These are phyloP conservation scores for Epizoanthus scotinus DNA, from an alignment of 92 coral and sea anemone genomes.

Conservation along the genomic window DNA sequence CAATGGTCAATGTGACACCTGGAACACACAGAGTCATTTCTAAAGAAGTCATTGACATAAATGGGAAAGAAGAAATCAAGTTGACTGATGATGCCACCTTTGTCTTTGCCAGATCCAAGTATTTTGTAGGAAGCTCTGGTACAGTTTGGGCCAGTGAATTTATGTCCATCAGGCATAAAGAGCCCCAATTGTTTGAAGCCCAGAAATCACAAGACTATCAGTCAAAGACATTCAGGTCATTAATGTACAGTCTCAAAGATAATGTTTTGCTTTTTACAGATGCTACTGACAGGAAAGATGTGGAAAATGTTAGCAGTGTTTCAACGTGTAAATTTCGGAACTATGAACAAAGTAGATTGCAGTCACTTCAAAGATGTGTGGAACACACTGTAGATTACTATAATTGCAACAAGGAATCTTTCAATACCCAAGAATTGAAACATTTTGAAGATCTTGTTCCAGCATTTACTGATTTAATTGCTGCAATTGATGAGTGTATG, in stretches of 20 bases:
- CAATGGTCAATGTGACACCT: conserved; percentile 13
- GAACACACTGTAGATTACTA: not conserved
- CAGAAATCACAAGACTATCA: conserved; percentile 1
- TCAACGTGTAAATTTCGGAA: not conserved
- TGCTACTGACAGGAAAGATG: conserved; percentile 11
- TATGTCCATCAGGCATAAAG: conserved; percentile 31
- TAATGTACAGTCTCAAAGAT: conserved; percentile 9
- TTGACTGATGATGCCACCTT: conserved; percentile 6
- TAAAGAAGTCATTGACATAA: not conserved
- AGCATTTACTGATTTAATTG: not conserved
- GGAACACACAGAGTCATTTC: conserved; percentile 15
- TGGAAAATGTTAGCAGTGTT: not conserved
- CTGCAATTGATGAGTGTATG: not conserved
- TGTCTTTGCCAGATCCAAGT: conserved; percentile 1
- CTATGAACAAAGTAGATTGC: not conserved
- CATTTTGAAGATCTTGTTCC: not conserved
- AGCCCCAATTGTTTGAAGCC: conserved; percentile 40
- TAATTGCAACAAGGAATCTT: not conserved
- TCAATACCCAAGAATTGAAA: not conserved
- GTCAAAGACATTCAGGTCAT: conserved; percentile 2
- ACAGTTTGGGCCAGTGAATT: conserved; percentile 37
- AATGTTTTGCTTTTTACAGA: not conserved
- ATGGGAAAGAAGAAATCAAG: conserved; percentile 1
- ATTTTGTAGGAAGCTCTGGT: conserved; percentile 18
- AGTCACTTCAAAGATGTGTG: conserved; percentile 5